Evolutionary conservation across 35 echinoderm and acorn worm genomes (phyloP), one percentile per base, ranked within the genome.

Genomic region (Ophiothrix spiculata): DNA sequence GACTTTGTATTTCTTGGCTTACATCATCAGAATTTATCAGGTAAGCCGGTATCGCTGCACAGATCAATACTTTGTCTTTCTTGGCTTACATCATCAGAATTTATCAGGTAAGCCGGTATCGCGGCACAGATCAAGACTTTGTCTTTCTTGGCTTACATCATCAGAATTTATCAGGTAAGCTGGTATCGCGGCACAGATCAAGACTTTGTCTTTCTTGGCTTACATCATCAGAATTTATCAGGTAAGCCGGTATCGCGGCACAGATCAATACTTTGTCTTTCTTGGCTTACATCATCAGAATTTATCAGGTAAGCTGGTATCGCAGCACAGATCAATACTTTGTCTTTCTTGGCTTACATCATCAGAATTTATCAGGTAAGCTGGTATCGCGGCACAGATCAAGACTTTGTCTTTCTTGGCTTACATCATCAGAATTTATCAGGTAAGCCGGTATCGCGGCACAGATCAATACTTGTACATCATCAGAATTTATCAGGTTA

Each of bases 11-110:
- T 99, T 99, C 92, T 81, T 99, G 36, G 96, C 96, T 16, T 94
- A 94, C 89, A 99, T 99, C 56, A 91, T 99, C 78, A 99, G 83
- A 80, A 99, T 94, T 39, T 94, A 99, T 54, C 96, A 99, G 92
- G 96, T 93, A 78, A n/a, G n/a, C n/a, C n/a, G n/a, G n/a, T n/a
- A 90, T 99, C 4, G 92, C 96, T 60, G 96, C 96, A 29, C 96
- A 99, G 81, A 99, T 99, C 77, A 99, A 99, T 88, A 99, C 96
- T 32, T 79, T 99, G 35, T 99, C 96, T 33, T 99, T 99, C 92
- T 81, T 99, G 36, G 96, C 96, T 16, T 94, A 94, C 89, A 99
- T 99, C 56, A 91, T 99, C 78, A 99, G 83, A 80, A 99, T 94
- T 39, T 94, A 99, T 54, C 96, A 99, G 92, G 96, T 93, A 78